phyloP scores from a whole-genome alignment of 2,888 invertebrate species.

The Sthenelais limicola region DNA sequence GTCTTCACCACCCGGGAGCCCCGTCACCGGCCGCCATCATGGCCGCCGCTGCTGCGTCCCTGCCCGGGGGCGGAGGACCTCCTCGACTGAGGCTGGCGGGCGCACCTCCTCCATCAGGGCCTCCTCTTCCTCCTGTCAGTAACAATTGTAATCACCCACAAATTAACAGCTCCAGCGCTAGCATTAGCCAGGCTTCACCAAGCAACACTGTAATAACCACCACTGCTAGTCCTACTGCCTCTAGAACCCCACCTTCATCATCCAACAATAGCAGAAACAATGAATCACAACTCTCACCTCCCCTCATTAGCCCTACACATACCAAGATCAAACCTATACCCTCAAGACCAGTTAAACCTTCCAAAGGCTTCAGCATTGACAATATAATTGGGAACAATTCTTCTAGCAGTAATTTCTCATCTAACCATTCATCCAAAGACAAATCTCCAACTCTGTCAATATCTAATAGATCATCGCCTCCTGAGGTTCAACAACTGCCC shows the following conservation, averaged over 20 bases:
- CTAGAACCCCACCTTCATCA: too few species aligned
- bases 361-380: slow-evolving; percentile 75
- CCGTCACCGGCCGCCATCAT: slow-evolving; percentile 44
- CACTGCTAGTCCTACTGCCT: too few species aligned
- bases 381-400: slow-evolving; percentile 74
- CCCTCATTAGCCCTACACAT: slow-evolving; percentile 74
- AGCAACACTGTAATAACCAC: too few species aligned
- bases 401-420: background rate
- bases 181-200: too few species aligned
- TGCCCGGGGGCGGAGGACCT: slow-evolving; percentile 3
- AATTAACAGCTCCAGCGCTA: too few species aligned
- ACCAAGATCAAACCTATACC: slow-evolving; percentile 73
- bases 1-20: slow-evolving; percentile 42
- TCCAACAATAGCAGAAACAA: too few species aligned
- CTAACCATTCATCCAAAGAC: background rate
- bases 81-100: background rate
- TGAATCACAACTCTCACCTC: too few species aligned
- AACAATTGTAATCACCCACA: too few species aligned
- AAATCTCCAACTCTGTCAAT: slow-evolving; percentile 50
- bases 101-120: slow-evolving; percentile 9
- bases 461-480: background rate
- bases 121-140: too few species aligned
- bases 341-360: slow-evolving; percentile 48
- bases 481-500: too few species aligned
- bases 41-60: too few species aligned